Conservation (phyloP, 2,113 vertebrate genomes). For the Sylvilagus bachmani region DNA sequence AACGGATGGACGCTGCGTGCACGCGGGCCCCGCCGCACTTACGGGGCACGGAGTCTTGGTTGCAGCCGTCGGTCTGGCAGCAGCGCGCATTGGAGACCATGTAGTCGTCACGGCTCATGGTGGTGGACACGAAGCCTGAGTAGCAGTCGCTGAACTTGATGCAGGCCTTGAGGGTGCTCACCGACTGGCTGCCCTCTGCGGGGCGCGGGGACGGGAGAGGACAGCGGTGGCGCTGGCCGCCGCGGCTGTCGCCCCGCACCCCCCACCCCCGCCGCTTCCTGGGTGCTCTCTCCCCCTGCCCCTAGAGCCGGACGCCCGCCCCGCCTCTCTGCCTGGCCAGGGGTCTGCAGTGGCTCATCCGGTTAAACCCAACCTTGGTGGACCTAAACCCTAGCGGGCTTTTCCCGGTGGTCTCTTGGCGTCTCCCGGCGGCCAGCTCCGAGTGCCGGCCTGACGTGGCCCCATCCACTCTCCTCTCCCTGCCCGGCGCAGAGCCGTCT, state of each 20-base stretch:
- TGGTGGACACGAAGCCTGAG: slow-evolving; percentile 69
- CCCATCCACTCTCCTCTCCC: neutral
- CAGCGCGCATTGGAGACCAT: slow-evolving; percentile 72
- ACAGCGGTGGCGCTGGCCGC: too few species aligned
- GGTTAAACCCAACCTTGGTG: too few species aligned
- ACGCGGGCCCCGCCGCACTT: neutral
- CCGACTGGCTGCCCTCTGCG: slow-evolving; percentile 59
- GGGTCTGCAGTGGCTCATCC: neutral
- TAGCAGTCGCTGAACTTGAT: slow-evolving; percentile 66
- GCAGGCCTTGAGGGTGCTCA: slow-evolving; percentile 78
- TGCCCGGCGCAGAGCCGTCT: neutral
- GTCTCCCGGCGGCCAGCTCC: neutral
- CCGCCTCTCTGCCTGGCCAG: neutral
- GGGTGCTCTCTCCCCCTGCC: neutral
- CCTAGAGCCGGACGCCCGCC: neutral
- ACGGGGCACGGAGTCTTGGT: slow-evolving; percentile 24
- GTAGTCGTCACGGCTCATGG: slow-evolving; percentile 71
- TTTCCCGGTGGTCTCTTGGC: neutral
- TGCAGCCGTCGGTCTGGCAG: slow-evolving; percentile 78
- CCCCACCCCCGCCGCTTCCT: neutral
- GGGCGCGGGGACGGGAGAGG: neutral
- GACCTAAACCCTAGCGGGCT: neutral
- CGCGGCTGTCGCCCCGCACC: neutral
- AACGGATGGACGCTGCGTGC: neutral
- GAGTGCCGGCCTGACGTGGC: neutral